Conservation (phyloP, 2,797 vertebrate genomes). For the Hephaestus fuliginosus region DNA sequence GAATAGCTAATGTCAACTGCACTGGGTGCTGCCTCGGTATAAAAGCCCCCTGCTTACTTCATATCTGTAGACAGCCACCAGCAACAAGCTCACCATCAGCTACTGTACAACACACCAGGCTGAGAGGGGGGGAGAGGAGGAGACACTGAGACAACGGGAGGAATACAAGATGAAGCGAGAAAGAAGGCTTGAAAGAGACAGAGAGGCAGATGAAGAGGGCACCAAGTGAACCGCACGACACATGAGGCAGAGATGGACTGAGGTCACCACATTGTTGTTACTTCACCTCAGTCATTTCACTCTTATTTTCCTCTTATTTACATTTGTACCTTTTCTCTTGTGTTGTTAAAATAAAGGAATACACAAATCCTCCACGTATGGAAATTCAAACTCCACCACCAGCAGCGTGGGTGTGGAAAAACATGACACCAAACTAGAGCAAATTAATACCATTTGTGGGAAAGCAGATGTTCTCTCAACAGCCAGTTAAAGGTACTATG, state of each 20-base stretch:
- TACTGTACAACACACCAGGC: slow-evolving; percentile 38
- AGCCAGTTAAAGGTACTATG: slow-evolving; percentile 37
- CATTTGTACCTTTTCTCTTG: background rate
- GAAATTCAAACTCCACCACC: background rate
- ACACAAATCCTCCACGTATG: background rate
- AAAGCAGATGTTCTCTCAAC: slow-evolving; percentile 52
- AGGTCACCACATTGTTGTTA: background rate
- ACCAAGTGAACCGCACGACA: background rate
- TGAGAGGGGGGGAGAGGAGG: slow-evolving; percentile 6
- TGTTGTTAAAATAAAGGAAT: too few relatives aligned
- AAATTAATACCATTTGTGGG: slow-evolving; percentile 38
- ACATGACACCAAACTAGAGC: slow-evolving; percentile 25
- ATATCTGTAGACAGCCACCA: slow-evolving; percentile 68
- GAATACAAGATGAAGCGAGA: slow-evolving; percentile 24
- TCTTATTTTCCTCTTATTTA: background rate
- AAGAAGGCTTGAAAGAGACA: slow-evolving; percentile 1
- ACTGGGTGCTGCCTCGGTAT: slow-evolving; percentile 60
- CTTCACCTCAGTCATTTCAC: background rate
- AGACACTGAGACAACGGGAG: slow-evolving; percentile 26
- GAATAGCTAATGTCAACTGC: slow-evolving; percentile 69
- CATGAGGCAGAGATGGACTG: slow-evolving; percentile 2
- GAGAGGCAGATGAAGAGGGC: background rate
- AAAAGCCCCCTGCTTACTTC: slow-evolving; percentile 62
- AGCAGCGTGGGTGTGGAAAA: background rate
- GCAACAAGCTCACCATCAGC: slow-evolving; percentile 62